Percentiles rank a stretch among this genome's conserved stretches.
These are phyloP conservation scores for Rhinella marina DNA, from an alignment of 2,797 vertebrate genomes.

Conservation along the genomic window DNA sequence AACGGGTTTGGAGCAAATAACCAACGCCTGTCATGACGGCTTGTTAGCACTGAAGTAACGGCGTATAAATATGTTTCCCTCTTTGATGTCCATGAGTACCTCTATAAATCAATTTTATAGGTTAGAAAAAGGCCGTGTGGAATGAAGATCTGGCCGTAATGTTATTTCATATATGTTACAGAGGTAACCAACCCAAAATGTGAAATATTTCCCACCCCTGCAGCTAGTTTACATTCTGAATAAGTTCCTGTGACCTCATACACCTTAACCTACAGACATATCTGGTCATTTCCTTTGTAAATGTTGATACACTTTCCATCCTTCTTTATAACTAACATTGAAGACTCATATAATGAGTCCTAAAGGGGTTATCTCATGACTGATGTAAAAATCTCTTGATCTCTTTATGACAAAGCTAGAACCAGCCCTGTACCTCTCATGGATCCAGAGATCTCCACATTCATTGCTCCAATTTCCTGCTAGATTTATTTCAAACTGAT, in stretches of 20 bases:
- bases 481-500: too few relatives aligned
- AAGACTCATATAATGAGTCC: neutral
- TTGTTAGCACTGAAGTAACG: neutral
- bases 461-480: too few relatives aligned
- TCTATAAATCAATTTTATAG: slow-evolving; percentile 13
- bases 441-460: too few relatives aligned
- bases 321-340: neutral
- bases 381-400: too few relatives aligned
- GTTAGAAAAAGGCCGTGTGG: neutral
- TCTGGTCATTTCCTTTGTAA: neutral
- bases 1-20: neutral
- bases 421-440: too few relatives aligned
- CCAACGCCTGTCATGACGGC: neutral
- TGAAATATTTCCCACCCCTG: neutral
- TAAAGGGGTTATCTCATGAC: too few relatives aligned
- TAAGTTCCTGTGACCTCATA: neutral
- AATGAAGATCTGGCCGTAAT: neutral
- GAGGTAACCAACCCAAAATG: neutral
- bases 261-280: neutral
- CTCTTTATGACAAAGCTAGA: too few relatives aligned
- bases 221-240: neutral
- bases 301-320: neutral
- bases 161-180: neutral
- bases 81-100: neutral
- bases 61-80: neutral